Evolutionary conservation across 2,113 vertebrate species (phyloP).

Genomic region (Phalacrocorax carbo): DNA sequence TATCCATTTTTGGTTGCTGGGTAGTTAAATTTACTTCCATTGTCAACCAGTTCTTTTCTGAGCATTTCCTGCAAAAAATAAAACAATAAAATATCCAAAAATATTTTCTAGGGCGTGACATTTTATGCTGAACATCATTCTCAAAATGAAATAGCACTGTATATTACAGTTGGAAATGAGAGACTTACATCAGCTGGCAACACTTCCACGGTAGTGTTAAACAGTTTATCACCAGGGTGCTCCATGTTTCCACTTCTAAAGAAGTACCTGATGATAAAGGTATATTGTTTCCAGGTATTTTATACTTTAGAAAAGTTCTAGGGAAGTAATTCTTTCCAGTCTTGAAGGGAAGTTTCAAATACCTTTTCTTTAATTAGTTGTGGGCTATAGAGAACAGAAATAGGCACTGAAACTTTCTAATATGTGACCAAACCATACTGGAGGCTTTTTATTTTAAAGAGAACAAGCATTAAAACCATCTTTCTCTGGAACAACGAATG

Average conservation of each 20-base stretch:
- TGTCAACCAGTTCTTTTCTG: not conserved
- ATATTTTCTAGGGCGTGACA: not conserved
- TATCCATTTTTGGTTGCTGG: conserved; percentile 67
- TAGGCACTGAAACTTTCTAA: not conserved
- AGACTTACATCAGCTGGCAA: conserved; percentile 79
- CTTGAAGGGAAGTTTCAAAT: not conserved
- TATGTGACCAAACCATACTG: not conserved
- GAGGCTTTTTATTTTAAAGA: not conserved
- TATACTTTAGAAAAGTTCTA: not conserved
- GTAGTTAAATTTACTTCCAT: conserved; percentile 41
- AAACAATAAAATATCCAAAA: not conserved
- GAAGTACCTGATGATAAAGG: conserved; percentile 71
- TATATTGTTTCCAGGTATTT: not conserved
- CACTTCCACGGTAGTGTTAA: conserved; percentile 84
- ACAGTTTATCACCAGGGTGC: conserved; percentile 77
- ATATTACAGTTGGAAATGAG: not conserved
- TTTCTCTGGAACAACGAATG: not conserved
- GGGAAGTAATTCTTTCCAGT: not conserved
- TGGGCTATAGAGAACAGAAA: not conserved
- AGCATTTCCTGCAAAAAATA: conserved; percentile 42
- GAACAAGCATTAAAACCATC: not conserved
- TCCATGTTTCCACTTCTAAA: conserved; percentile 83
- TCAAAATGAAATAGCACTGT: not conserved
- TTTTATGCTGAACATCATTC: not conserved
- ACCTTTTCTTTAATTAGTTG: not conserved